Conservation (phyloP, 2,113 vertebrate genomes). For the Arothron firmamentum region DNA sequence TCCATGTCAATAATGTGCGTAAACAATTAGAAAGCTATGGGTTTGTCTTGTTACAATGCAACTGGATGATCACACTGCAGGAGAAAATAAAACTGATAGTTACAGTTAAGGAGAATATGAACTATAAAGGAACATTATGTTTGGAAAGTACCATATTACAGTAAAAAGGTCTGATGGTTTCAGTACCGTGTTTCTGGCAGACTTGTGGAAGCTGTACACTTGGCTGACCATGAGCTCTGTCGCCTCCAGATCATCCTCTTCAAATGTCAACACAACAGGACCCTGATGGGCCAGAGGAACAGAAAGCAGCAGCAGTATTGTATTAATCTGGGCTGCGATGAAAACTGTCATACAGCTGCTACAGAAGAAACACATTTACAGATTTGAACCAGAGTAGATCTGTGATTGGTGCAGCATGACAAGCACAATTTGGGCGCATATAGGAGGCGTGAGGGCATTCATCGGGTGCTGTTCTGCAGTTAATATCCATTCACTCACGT, state of each 20-base stretch:
- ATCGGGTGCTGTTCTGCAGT: too few species aligned
- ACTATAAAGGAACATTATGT: too few species aligned
- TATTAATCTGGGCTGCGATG: neutral
- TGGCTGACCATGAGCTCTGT: conserved; percentile 78
- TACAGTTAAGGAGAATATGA: neutral
- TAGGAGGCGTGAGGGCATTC: too few species aligned
- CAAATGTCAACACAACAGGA: conserved; percentile 76
- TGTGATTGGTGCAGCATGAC: too few species aligned
- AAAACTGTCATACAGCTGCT: too few species aligned
- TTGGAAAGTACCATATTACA: neutral
- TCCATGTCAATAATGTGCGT: conserved; percentile 5
- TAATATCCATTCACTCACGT: too few species aligned
- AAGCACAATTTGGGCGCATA: too few species aligned
- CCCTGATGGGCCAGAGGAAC: conserved; percentile 65
- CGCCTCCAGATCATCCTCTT: conserved; percentile 77
- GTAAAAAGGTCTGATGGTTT: neutral
- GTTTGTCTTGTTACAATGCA: conserved; percentile 2
- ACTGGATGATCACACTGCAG: conserved; percentile 7
- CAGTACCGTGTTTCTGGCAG: conserved; percentile 82
- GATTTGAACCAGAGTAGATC: too few species aligned
- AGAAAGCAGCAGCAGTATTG: conserved; percentile 6
- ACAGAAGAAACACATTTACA: too few species aligned
- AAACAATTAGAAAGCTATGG: conserved; percentile 17
- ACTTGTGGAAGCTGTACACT: conserved; percentile 76
- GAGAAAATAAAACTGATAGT: neutral